Percentiles rank a stretch among this genome's conserved stretches.
These are phyloP conservation scores for Orchesella flavescens DNA, from an alignment of 2,888 invertebrate genomes.

Conservation along the genomic window DNA sequence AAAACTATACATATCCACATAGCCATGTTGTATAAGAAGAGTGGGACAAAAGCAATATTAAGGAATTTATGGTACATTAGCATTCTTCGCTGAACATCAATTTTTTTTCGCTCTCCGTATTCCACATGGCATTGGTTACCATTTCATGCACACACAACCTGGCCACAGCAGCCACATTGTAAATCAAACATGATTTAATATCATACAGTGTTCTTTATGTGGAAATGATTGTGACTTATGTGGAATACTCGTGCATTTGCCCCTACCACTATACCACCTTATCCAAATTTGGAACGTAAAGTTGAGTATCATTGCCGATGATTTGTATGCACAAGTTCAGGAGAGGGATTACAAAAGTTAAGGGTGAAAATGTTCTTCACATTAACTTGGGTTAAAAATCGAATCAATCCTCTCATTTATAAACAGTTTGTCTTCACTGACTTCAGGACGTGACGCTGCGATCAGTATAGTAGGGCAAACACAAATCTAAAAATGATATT, in stretches of 20 bases:
- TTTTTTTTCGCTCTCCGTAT: slow-evolving; percentile 33
- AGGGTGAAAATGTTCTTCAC: no score
- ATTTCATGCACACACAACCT: slow-evolving; percentile 45
- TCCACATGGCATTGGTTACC: slow-evolving; percentile 49
- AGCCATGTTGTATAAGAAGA: not conserved
- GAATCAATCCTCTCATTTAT: no score
- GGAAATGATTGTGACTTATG: slow-evolving; percentile 53
- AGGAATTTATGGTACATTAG: slow-evolving; percentile 47
- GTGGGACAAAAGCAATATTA: not conserved
- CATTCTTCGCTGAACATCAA: slow-evolving; percentile 44
- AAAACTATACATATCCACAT: not conserved
- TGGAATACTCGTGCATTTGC: not conserved
- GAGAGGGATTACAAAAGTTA: no score
- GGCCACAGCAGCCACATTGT: slow-evolving; percentile 48
- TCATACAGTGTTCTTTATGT: slow-evolving; percentile 28
- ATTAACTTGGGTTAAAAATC: no score
- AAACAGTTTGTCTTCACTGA: no score
- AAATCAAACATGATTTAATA: slow-evolving; percentile 49
- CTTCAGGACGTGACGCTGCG: no score
- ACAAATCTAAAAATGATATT: no score
- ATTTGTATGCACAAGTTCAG: no score
- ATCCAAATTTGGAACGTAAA: no score
- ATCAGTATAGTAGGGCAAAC: no score
- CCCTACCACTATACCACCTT: no score
- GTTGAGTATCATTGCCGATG: no score